Conservation (phyloP, 2,113 vertebrate genomes). For the Zeus faber region DNA sequence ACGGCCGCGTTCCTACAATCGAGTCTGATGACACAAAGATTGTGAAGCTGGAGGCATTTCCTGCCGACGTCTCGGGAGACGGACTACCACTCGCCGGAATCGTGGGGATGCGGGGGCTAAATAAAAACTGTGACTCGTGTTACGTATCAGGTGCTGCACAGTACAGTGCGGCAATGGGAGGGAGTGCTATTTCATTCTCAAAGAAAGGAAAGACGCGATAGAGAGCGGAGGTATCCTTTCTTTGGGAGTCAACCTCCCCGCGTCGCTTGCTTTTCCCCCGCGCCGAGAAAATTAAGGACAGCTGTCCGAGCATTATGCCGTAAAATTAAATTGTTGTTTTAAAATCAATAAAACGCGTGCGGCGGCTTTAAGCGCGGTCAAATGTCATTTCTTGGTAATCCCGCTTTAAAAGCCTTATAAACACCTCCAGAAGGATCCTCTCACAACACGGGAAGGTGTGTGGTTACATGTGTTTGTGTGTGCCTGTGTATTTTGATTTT, state of each 20-base stretch:
- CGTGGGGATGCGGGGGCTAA: constrained; percentile 11
- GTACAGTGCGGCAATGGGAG: constrained; percentile 26
- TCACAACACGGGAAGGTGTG: not conserved
- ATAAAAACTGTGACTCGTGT: constrained; percentile 32
- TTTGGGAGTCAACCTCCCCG: too few species aligned
- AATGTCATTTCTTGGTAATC: constrained; percentile 14
- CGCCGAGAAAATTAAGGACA: constrained; percentile 37
- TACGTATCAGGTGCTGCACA: constrained; percentile 31
- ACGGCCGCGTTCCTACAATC: constrained; percentile 33
- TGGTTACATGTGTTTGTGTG: constrained; percentile 4
- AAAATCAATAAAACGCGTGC: constrained; percentile 14
- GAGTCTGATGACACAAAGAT: constrained; percentile 72
- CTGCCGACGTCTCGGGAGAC: constrained; percentile 60
- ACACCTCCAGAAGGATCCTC: constrained; percentile 3
- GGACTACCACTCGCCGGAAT: constrained; percentile 13
- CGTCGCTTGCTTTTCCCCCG: constrained; percentile 2
- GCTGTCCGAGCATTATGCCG: constrained; percentile 28
- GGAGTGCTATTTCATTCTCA: constrained; percentile 36
- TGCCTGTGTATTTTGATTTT: not conserved
- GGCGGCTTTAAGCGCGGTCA: constrained; percentile 18
- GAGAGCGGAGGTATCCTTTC: too few species aligned
- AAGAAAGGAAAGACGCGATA: too few species aligned
- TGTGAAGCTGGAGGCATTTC: constrained; percentile 71
- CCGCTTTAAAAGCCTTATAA: constrained; percentile 17
- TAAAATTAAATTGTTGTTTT: constrained; percentile 26